phyloP scores from a whole-genome alignment of 2,888 invertebrate genomes.

The Amphipoea oculea region DNA sequence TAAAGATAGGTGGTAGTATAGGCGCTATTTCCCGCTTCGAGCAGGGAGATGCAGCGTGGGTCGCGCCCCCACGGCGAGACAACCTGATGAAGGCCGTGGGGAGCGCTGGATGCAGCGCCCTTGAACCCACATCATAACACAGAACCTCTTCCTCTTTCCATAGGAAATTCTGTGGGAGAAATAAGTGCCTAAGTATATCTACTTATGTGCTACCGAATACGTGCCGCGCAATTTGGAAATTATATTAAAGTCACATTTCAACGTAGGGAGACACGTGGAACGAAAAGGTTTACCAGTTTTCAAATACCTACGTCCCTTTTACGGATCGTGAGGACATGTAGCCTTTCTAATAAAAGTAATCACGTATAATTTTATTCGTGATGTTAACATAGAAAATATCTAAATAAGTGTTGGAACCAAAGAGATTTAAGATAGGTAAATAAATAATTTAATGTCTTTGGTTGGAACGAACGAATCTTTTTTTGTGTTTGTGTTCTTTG shows the following conservation, averaged over 20 bases:
- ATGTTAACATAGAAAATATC: neutral
- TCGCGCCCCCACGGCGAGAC: conserved; percentile 53
- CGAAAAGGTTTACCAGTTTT: neutral
- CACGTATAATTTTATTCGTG: neutral
- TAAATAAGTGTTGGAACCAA: neutral
- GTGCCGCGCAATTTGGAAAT: conserved; percentile 2
- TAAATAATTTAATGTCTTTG: too few relatives aligned
- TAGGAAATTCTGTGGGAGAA: conserved; percentile 47
- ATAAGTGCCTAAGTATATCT: conserved; percentile 11
- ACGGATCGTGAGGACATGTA: neutral
- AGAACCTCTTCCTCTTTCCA: conserved; percentile 56
- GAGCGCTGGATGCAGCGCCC: conserved; percentile 55
- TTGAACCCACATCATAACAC: conserved; percentile 52
- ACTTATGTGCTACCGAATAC: conserved; percentile 22
- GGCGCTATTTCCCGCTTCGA: conserved; percentile 19
- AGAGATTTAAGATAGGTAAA: too few relatives aligned
- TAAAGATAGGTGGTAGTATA: conserved; percentile 29
- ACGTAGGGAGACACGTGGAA: neutral
- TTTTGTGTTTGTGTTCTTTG: neutral
- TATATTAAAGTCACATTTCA: conserved; percentile 29
- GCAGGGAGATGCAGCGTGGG: conserved; percentile 52
- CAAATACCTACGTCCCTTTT: neutral
- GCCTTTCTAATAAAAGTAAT: neutral
- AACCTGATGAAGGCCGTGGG: conserved; percentile 53
- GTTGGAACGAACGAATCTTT: neutral